These are phyloP conservation scores for Pedetes capensis DNA, from an alignment of 2,113 vertebrate genomes.

Conservation along the genomic window DNA sequence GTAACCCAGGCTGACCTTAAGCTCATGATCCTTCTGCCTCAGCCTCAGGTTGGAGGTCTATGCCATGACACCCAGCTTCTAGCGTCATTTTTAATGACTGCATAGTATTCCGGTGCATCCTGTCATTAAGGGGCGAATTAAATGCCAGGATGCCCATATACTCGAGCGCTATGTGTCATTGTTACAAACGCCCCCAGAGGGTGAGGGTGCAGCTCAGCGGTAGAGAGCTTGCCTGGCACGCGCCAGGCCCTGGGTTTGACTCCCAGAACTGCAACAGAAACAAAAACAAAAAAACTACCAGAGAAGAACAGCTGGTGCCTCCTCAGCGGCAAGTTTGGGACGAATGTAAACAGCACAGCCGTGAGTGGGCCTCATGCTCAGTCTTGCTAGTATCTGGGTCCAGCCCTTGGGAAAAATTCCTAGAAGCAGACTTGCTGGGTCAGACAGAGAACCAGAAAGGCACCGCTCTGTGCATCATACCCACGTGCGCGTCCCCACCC, in stretches of 20 bases:
- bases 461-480: background rate
- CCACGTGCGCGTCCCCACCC: background rate
- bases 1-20: background rate
- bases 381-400: background rate
- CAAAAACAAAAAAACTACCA: background rate
- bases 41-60: background rate
- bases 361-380: too few species aligned
- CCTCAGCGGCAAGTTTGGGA: background rate
- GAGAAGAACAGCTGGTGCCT: background rate
- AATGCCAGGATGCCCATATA: background rate
- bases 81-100: background rate
- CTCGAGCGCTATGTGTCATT: background rate
- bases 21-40: too few species aligned
- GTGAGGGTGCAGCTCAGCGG: background rate
- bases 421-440: background rate
- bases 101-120: accelerated
- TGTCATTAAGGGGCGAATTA: background rate
- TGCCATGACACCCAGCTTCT: background rate
- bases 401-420: background rate
- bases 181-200: too few species aligned
- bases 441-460: background rate
- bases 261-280: background rate
- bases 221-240: background rate
- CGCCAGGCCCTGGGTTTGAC: background rate
- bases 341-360: too few species aligned